These are phyloP conservation scores for Ophion ellenae DNA, from an alignment of 2,888 invertebrate genomes.

Conservation along the genomic window DNA sequence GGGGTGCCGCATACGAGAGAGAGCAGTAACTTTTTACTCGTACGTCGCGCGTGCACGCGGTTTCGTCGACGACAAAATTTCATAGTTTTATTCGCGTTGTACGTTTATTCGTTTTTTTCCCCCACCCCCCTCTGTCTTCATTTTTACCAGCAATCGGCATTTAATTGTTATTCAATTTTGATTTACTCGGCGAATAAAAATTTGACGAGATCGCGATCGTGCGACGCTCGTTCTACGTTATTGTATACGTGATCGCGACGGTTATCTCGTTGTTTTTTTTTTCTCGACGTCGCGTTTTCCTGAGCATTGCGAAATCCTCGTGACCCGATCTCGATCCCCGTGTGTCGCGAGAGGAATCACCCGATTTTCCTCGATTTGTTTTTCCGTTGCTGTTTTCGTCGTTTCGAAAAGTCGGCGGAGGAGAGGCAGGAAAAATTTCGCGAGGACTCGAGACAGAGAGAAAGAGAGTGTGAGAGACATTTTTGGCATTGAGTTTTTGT, in stretches of 20 bases:
- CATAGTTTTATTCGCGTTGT: not conserved
- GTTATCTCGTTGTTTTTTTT: not conserved
- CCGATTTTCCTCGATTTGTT: constrained; percentile 6
- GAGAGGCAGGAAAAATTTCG: not conserved
- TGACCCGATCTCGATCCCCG: constrained; percentile 39
- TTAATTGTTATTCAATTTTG: not conserved
- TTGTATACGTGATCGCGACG: not conserved
- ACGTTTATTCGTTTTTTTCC: not conserved
- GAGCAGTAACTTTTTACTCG: constrained; percentile 17
- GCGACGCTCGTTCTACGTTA: constrained; percentile 10
- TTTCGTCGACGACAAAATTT: not conserved
- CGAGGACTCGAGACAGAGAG: not conserved
- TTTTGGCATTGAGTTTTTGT: constrained; percentile 1
- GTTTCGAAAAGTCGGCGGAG: not conserved
- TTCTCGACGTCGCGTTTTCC: not conserved
- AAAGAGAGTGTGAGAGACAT: not conserved
- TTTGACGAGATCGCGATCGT: constrained; percentile 7
- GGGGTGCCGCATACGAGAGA: constrained; percentile 51
- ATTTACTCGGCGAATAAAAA: not conserved
- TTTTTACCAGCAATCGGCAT: not conserved
- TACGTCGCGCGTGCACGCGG: constrained; percentile 22
- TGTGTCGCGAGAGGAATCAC: constrained; percentile 30
- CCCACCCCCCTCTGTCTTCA: not conserved
- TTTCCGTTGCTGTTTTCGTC: not conserved
- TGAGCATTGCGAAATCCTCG: constrained; percentile 31